Evolutionary conservation across 2,888 invertebrate species (phyloP).

Genomic region (Caenorhabditis afra): DNA sequence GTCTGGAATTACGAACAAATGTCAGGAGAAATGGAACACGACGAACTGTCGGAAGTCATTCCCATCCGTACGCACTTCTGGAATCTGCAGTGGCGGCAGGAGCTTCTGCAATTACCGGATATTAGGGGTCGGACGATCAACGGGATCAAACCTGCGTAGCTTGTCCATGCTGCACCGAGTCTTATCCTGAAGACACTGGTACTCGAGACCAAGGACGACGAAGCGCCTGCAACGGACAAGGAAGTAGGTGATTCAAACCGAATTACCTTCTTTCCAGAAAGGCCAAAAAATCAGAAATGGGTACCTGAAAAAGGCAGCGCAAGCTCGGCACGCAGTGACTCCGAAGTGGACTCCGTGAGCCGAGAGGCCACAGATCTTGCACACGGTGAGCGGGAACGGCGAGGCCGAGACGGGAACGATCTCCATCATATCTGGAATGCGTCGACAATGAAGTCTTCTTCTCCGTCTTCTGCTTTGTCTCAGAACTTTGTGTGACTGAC

Average conservation of each 20-base stretch:
- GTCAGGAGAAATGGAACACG: neutral
- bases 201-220: slow-evolving; percentile 60
- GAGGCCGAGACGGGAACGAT: slow-evolving; percentile 24
- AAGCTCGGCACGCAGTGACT: slow-evolving; percentile 60
- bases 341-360: slow-evolving; percentile 66
- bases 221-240: slow-evolving; percentile 49
- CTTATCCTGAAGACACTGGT: slow-evolving; percentile 57
- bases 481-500: slow-evolving; percentile 18
- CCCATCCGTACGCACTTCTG: slow-evolving; percentile 60
- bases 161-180: slow-evolving; percentile 52
- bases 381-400: slow-evolving; percentile 3
- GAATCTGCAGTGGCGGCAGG: slow-evolving; percentile 62
- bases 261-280: neutral
- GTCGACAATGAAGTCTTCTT: slow-evolving; percentile 3
- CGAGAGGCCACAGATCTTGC: slow-evolving; percentile 55
- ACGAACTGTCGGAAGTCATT: slow-evolving; percentile 65
- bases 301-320: slow-evolving; percentile 66
- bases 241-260: too few relatives aligned
- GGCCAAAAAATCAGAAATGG: neutral
- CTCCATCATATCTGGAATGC: slow-evolving; percentile 45
- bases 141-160: slow-evolving; percentile 36
- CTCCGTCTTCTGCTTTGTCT: neutral
- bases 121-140: neutral
- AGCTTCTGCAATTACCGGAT: slow-evolving; percentile 32
- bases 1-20: slow-evolving; percentile 35